Percentiles rank a stretch among this genome's conserved stretches.
These are phyloP conservation scores for Pituophis catenifer DNA, from an alignment of 2,113 vertebrate genomes.

Conservation along the genomic window DNA sequence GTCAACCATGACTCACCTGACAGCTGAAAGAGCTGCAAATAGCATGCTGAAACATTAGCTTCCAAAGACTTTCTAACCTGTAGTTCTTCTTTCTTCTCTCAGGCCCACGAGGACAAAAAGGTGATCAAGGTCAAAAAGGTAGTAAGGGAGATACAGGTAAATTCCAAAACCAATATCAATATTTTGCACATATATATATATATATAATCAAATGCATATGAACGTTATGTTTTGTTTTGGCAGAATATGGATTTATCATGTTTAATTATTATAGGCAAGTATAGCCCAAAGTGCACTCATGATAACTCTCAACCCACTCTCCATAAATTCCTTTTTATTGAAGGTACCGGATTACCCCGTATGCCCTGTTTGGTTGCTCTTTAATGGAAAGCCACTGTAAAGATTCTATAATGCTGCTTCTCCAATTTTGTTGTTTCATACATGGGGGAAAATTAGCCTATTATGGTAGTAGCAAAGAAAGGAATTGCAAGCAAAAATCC, in stretches of 20 bases:
- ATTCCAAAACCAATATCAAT: background rate
- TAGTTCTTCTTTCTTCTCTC: background rate
- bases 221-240: background rate
- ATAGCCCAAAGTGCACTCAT: background rate
- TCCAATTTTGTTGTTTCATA: background rate
- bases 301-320: background rate
- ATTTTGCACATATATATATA: background rate
- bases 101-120: slow-evolving; percentile 49
- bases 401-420: background rate
- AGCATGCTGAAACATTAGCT: background rate
- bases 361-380: background rate
- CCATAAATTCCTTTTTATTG: background rate
- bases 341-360: background rate
- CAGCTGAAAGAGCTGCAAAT: background rate
- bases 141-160: slow-evolving; percentile 64
- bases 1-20: background rate
- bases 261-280: background rate
- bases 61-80: background rate
- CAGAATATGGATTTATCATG: background rate
- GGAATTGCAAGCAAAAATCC: background rate
- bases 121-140: slow-evolving; percentile 54
- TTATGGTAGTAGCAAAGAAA: background rate
- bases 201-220: background rate
- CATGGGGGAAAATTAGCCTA: background rate
- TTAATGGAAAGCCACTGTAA: background rate